Percentiles rank a stretch among this genome's conserved stretches.
These are phyloP conservation scores for Eurosta solidaginis DNA, from an alignment of 1,140 invertebrate species.

Conservation along the genomic window DNA sequence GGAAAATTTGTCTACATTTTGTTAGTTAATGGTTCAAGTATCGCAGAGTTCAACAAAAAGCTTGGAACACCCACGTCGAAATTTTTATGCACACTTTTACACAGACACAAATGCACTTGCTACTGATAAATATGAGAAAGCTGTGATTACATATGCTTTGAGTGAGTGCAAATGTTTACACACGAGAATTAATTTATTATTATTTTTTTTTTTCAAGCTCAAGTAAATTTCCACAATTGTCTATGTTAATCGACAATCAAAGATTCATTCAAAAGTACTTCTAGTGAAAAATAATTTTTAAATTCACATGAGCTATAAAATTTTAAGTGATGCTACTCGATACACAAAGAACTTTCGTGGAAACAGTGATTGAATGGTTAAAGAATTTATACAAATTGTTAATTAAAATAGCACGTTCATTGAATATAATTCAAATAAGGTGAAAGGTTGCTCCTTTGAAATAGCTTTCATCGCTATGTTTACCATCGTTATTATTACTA, in stretches of 20 bases:
- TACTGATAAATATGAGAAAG: no score
- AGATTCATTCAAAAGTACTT: neutral
- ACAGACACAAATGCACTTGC: neutral
- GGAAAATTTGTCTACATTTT: neutral
- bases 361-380: neutral
- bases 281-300: neutral
- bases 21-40: no score
- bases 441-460: neutral
- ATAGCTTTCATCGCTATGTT: neutral
- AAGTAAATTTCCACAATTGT: slow-evolving; percentile 10
- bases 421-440: neutral
- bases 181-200: no score
- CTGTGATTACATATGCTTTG: no score
- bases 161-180: slow-evolving; percentile 11
- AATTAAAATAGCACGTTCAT: neutral
- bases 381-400: neutral
- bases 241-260: slow-evolving; percentile 24
- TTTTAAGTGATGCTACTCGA: neutral
- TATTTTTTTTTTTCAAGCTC: no score
- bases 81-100: neutral
- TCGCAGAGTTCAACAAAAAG: neutral
- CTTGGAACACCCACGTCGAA: neutral
- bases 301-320: neutral
- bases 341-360: neutral
- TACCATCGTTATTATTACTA: no score